Evolutionary conservation across 2,797 vertebrate species (phyloP).

Genomic region (Microchirus variegatus): DNA sequence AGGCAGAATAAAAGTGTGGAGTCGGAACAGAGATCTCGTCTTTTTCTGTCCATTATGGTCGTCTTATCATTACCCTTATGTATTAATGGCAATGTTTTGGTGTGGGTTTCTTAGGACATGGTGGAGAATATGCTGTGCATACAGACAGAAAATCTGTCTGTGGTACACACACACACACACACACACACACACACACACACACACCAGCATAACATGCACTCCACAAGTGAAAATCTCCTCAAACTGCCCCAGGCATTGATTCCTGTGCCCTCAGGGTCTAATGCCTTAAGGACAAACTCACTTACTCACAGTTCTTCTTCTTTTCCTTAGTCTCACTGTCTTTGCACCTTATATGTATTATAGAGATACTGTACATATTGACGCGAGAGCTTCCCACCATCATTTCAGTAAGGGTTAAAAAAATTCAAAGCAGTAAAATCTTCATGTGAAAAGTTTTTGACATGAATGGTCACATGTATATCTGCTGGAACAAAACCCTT

Average conservation of each 20-base stretch:
- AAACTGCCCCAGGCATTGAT: conserved; percentile 57
- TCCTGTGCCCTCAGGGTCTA: conserved; percentile 53
- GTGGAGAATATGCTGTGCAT: conserved; percentile 4
- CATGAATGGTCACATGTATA: not conserved
- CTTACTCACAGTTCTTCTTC: conserved; percentile 12
- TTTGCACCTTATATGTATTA: not conserved
- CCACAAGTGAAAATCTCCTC: conserved; percentile 26
- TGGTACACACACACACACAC: not conserved
- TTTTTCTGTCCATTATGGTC: conserved; percentile 22
- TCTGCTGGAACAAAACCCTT: conserved; percentile 6
- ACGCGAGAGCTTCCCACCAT: conserved; percentile 8
- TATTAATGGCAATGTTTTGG: conserved; percentile 33
- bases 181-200: conserved; percentile 10
- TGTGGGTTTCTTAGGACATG: conserved; percentile 24
- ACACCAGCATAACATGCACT: conserved; percentile 18
- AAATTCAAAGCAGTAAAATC: conserved; percentile 25
- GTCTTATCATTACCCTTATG: conserved; percentile 1
- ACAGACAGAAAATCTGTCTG: conserved; percentile 6
- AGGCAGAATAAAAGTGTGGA: conserved; percentile 32
- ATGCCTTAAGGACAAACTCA: conserved; percentile 41
- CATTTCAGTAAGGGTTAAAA: conserved; percentile 1
- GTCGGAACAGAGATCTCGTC: conserved; percentile 30
- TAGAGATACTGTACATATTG: not conserved
- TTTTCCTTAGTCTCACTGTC: conserved; percentile 7
- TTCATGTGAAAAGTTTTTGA: no score